A percentile compares a stretch with the other conserved stretches of the same genome.
Conservation (phyloP, 2,888 invertebrate genomes). For the Nebria brevicollis region DNA sequence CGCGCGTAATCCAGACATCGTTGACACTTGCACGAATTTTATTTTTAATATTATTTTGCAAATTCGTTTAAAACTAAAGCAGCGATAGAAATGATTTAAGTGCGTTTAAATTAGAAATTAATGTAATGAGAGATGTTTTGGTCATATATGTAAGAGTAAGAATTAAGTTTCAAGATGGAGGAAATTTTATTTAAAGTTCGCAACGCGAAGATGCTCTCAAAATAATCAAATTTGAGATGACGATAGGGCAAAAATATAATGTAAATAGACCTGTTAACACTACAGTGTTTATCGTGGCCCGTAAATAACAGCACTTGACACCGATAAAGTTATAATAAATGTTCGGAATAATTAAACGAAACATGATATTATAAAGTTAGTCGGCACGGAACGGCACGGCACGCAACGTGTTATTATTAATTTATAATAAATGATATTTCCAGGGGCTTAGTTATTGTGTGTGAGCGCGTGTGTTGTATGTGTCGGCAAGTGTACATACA, state of each 20-base stretch:
- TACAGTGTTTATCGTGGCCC: conserved; percentile 27
- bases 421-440: conserved; percentile 42
- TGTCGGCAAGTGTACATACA: not conserved
- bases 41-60: no score
- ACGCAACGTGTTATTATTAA: conserved; percentile 38
- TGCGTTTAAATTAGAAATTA: no score
- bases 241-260: not conserved
- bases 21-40: not conserved
- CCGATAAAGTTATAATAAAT: conserved; percentile 41
- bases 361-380: conserved; percentile 30
- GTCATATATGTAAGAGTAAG: no score
- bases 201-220: no score
- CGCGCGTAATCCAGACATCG: not conserved
- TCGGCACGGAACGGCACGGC: not conserved
- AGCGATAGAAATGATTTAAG: no score
- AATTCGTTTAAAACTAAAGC: no score
- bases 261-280: conserved; percentile 16
- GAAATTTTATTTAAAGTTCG: no score
- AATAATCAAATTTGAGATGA: not conserved
- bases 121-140: no score
- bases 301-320: conserved; percentile 30
- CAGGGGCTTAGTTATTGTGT: not conserved
- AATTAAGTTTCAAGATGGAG: no score
- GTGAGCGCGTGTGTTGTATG: conserved; percentile 3
- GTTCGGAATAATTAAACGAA: conserved; percentile 42